Evolutionary conservation across 2,797 vertebrate genomes (phyloP).

Genomic region (Enteromius anoplus): DNA sequence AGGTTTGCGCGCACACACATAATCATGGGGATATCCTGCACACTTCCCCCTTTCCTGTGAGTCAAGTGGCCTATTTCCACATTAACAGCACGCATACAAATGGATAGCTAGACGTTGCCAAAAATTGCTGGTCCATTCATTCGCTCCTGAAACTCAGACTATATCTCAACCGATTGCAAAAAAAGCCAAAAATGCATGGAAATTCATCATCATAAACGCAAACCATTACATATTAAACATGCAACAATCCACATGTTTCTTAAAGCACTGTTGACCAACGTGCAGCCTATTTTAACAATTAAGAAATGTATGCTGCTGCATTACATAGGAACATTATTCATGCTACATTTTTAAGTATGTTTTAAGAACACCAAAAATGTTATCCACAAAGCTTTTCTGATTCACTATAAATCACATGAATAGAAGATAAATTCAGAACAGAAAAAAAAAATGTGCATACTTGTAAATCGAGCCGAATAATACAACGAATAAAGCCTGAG

Average conservation of each 20-base stretch:
- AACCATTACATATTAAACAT: background rate
- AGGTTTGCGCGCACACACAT: background rate
- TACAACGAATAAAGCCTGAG: constrained; percentile 17
- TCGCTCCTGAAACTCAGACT: constrained; percentile 3
- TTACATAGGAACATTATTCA: background rate
- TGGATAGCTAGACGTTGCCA: constrained; percentile 6
- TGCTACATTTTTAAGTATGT: background rate
- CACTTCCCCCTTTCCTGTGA: constrained; percentile 45
- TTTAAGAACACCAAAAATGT: background rate
- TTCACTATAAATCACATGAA: background rate
- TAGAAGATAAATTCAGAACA: background rate
- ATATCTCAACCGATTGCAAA: background rate
- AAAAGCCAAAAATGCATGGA: constrained; percentile 3
- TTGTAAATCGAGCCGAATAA: background rate
- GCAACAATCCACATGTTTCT: background rate
- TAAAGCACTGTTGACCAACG: background rate
- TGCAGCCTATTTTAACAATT: background rate
- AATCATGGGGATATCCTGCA: constrained; percentile 43
- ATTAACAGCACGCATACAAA: constrained; percentile 21
- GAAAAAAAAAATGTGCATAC: background rate
- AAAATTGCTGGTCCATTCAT: constrained; percentile 22
- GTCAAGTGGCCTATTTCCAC: constrained; percentile 43
- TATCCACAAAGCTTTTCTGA: no score
- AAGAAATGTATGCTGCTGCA: background rate
- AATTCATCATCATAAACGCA: background rate